Evolutionary conservation across 2,797 vertebrate species (phyloP).

Genomic region (Pseudomugil gertrudae): DNA sequence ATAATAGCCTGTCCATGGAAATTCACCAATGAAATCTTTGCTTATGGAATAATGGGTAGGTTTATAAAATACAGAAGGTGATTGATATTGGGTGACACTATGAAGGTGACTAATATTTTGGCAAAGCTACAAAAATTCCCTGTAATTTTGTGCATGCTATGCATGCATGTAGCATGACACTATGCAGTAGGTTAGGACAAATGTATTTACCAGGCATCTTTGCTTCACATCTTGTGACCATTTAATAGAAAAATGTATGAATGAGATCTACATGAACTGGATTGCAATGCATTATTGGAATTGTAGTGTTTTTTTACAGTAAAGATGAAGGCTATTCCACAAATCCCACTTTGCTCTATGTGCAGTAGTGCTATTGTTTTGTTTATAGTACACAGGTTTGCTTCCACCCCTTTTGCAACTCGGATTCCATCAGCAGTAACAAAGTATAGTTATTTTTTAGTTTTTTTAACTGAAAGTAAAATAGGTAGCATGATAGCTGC

Average conservation of each 20-base stretch:
- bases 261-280: background rate
- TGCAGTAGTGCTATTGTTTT: background rate
- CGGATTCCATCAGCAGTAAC: background rate
- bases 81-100: conserved; percentile 8
- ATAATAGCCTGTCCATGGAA: conserved; percentile 6
- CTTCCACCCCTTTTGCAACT: no score
- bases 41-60: conserved; percentile 17
- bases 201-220: background rate
- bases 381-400: background rate
- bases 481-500: background rate
- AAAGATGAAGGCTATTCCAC: background rate
- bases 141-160: background rate
- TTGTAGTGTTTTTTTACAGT: no score
- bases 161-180: background rate
- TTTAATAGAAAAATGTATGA: background rate
- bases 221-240: background rate
- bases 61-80: conserved; percentile 3
- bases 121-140: background rate
- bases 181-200: background rate
- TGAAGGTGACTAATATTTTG: conserved; percentile 10
- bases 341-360: no score
- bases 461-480: no score
- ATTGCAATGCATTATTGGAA: background rate
- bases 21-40: conserved; percentile 1
- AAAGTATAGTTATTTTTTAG: background rate